Percentiles rank a stretch among this genome's conserved stretches.
These are phyloP conservation scores for Coboldia fuscipes DNA, from an alignment of 1,140 invertebrate genomes.

Conservation along the genomic window DNA sequence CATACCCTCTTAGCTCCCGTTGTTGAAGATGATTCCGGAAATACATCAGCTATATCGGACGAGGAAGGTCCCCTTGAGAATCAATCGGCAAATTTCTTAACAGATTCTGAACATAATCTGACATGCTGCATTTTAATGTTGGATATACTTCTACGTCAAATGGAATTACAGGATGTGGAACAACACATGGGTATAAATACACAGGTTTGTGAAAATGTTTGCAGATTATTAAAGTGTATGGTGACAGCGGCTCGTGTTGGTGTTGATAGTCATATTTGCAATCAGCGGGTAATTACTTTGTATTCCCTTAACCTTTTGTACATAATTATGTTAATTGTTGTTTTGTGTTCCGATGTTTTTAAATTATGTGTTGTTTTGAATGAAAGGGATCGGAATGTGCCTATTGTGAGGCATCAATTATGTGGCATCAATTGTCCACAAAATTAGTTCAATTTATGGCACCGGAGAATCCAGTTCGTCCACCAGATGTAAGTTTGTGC, in stretches of 20 bases:
- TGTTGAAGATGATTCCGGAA: slow-evolving; percentile 42
- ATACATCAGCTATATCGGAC: slow-evolving; percentile 46
- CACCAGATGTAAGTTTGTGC: slow-evolving; percentile 40
- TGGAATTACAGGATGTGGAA: slow-evolving; percentile 84
- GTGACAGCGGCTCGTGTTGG: slow-evolving; percentile 41
- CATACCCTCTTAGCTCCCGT: slow-evolving; percentile 27
- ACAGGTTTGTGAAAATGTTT: slow-evolving; percentile 48
- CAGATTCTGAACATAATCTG: slow-evolving; percentile 50
- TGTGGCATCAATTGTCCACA: slow-evolving; percentile 81
- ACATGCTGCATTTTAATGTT: slow-evolving; percentile 93
- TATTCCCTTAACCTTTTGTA: not conserved
- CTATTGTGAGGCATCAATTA: slow-evolving; percentile 77
- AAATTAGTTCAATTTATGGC: slow-evolving; percentile 60
- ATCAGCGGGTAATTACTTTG: slow-evolving; percentile 16
- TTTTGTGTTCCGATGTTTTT: no score
- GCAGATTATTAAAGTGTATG: slow-evolving; percentile 63
- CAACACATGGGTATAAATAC: slow-evolving; percentile 60
- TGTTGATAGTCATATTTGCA: slow-evolving; percentile 50
- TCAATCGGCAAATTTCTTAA: slow-evolving; percentile 35
- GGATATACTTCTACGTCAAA: slow-evolving; percentile 87
- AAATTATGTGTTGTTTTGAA: no score
- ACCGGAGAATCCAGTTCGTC: slow-evolving; percentile 45
- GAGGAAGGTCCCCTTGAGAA: slow-evolving; percentile 37
- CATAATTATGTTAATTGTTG: not conserved
- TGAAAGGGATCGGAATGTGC: slow-evolving; percentile 49